phyloP scores from a whole-genome alignment of 1,140 invertebrate genomes.

The Antheraea pernyi region DNA sequence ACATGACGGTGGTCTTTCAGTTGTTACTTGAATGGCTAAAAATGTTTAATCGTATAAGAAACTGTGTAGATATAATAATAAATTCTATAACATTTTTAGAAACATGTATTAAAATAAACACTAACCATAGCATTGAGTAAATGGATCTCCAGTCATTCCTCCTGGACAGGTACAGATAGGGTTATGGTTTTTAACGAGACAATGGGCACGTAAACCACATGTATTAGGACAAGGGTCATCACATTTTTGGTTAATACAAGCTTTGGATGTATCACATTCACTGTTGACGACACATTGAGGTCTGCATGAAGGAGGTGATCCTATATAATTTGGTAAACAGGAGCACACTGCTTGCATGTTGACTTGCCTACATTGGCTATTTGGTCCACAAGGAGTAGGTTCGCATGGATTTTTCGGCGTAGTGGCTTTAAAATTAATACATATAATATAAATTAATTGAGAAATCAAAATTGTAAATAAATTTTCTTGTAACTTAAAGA shows the following conservation, averaged over 20 bases:
- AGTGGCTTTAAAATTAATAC: slow-evolving; percentile 58
- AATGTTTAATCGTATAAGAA: slow-evolving; percentile 12
- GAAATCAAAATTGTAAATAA: no score
- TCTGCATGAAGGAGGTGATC: slow-evolving; percentile 86
- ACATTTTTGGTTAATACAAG: slow-evolving; percentile 89
- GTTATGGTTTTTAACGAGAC: slow-evolving; percentile 84
- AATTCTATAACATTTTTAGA: neutral
- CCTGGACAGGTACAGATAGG: slow-evolving; percentile 86
- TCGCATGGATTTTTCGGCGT: slow-evolving; percentile 84
- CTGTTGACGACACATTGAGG: slow-evolving; percentile 88
- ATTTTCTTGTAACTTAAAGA: slow-evolving; percentile 5
- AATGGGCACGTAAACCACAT: slow-evolving; percentile 87
- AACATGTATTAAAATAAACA: slow-evolving; percentile 18
- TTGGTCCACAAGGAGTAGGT: slow-evolving; percentile 88
- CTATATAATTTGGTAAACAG: slow-evolving; percentile 85
- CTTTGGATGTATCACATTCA: slow-evolving; percentile 84
- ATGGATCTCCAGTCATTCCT: slow-evolving; percentile 88
- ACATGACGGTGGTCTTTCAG: slow-evolving; percentile 85
- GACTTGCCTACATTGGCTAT: slow-evolving; percentile 86
- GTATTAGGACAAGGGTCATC: slow-evolving; percentile 88
- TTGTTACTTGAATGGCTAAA: slow-evolving; percentile 66
- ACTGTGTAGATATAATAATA: neutral
- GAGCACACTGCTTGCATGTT: slow-evolving; percentile 87
- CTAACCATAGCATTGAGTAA: slow-evolving; percentile 78
- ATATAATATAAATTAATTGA: no score